Conservation (phyloP, 1,140 invertebrate genomes). For the Drosophila parvula region DNA sequence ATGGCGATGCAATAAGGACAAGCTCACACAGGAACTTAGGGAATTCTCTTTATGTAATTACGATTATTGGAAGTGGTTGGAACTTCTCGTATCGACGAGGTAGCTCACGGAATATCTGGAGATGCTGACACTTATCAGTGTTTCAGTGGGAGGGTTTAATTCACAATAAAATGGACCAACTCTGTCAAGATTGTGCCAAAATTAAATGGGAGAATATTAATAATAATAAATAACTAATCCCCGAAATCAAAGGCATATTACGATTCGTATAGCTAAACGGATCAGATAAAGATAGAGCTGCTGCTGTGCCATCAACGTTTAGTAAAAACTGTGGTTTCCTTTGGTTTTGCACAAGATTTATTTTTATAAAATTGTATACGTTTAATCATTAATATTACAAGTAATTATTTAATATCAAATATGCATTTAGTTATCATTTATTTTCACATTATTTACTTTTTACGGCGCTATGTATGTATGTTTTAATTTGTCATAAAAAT, state of each 20-base stretch:
- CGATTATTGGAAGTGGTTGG: too few species aligned
- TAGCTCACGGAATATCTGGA: too few species aligned
- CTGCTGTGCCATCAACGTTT: background rate
- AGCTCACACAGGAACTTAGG: too few species aligned
- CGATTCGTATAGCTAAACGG: background rate
- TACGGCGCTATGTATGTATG: slow-evolving; percentile 64
- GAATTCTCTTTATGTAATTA: too few species aligned
- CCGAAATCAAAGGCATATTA: background rate
- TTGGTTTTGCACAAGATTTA: slow-evolving; percentile 74
- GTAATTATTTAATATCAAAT: slow-evolving; percentile 81
- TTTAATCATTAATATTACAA: slow-evolving; percentile 82
- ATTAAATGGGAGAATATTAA: background rate
- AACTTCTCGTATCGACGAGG: too few species aligned
- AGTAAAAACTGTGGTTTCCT: slow-evolving; percentile 1
- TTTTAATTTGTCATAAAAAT: slow-evolving; percentile 34
- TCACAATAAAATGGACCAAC: too few species aligned
- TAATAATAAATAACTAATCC: background rate
- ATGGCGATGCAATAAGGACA: too few species aligned
- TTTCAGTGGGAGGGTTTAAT: too few species aligned
- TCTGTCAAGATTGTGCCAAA: too few species aligned
- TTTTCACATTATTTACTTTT: slow-evolving; percentile 76
- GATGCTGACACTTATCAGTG: too few species aligned
- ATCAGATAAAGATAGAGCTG: background rate
- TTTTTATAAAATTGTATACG: slow-evolving; percentile 82
- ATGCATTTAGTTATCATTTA: slow-evolving; percentile 80